Base-by-base conservation (phyloP, 2,797 vertebrate species). In the Coranthus polyacanthus region DNA sequence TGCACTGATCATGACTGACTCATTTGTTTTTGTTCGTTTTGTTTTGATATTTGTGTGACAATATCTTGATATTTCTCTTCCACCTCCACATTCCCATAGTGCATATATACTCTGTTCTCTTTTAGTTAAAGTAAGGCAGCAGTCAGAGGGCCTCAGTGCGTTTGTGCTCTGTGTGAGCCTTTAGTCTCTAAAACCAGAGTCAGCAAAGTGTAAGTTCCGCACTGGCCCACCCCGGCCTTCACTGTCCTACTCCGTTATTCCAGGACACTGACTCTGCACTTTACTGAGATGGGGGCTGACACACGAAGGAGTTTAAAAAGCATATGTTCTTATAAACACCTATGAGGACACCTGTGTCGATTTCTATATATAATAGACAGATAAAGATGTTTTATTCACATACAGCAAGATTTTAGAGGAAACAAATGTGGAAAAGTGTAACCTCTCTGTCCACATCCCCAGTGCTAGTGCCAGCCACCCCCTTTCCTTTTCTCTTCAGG, bases 171-270 rank as follows among this genome's bases (percentile, higher is more conserved):
- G 67, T 82, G 64, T 67, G 65, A 80, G 70, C 72, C 68, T 72
- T 78, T 83, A 73, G 59, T 73, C 67, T 68, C 77, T 75, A 82
- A 86, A 84, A 82, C 62, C 75, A 12, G 77, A 88, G 82, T 92
- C 90, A 91, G 90, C 89, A 91, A 79, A 87, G 82, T 77, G 70
- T 36, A 41, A 82, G 88, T 88, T 91, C 88, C 80, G 72, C 81
- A 84, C 68, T 53, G 77, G 45, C 78, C 84, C 67, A 59, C 82
- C 66, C 79, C n/a, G 29, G 46, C 70, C 79, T 49, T 8, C 69
- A 9, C 71, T 71, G 78, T 77, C 77, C 69, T 51, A 49, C 67
- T 76, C 63, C 4, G 78, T 86, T 74, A 82, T 81, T 89, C 82
- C 84, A 82, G 88, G 79, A 81, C 73, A 84, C 88, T 89, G 87